These are phyloP conservation scores for Crotalus adamanteus DNA, from an alignment of 2,797 vertebrate genomes.

Conservation along the genomic window DNA sequence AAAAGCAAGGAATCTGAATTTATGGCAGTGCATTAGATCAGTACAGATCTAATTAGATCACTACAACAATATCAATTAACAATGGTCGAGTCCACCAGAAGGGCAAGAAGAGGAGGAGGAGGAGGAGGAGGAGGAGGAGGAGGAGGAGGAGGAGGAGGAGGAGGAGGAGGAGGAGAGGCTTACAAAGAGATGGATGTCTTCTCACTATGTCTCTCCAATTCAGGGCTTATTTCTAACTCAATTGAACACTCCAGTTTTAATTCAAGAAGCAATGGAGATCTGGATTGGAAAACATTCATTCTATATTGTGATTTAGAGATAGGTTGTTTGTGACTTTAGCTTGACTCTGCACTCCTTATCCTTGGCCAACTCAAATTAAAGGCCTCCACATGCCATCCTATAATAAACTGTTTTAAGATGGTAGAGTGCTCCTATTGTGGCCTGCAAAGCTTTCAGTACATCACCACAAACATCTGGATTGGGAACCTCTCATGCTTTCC, in stretches of 20 bases:
- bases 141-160: too few relatives aligned
- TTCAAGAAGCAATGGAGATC: background rate
- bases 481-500: background rate
- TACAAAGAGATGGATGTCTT: background rate
- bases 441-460: background rate
- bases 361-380: background rate
- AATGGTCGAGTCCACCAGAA: too few relatives aligned
- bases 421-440: background rate
- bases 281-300: background rate
- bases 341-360: background rate
- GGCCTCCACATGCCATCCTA: background rate
- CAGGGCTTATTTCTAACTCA: background rate
- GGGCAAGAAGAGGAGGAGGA: too few relatives aligned
- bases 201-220: background rate
- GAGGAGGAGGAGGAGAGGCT: too few relatives aligned
- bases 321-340: background rate
- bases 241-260: background rate
- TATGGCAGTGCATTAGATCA: background rate
- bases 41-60: too few relatives aligned
- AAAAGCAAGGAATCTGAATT: background rate
- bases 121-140: too few relatives aligned
- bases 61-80: too few relatives aligned
- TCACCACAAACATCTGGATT: background rate
- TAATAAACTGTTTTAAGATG: background rate
- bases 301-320: background rate